Evolutionary conservation across 2,888 invertebrate genomes (phyloP), one percentile per base, ranked within the genome.

Genomic region (Lasioglossum villosulum): DNA sequence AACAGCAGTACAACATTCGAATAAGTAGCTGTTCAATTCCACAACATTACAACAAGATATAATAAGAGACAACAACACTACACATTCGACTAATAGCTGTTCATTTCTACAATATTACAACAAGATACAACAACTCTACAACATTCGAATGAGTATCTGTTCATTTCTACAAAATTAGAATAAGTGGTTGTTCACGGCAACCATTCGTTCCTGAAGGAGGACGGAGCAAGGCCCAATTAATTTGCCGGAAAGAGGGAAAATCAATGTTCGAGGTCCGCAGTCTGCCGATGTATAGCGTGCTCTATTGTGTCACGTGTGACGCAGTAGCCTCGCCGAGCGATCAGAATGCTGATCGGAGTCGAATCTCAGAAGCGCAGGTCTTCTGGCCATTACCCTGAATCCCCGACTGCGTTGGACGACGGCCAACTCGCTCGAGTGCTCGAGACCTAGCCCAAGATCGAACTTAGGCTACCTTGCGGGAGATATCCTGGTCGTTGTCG

Each of bases 381-480:
- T 68, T 68, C 37, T 68, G 68, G 23, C 23, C 68, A 68, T 68
- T 68, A 68, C 10, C 34, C 68, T 34, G 68, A 68, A 68, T 68
- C 37, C 37, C 8, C 8, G 10, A 10, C 8, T 3, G 68, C 37
- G 68, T 68, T 68, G 68, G 37, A 37, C 37, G 37, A 19, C 37
- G 1, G 68, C 68, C 37, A 68, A 68, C 34, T 68, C 8, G 68
- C 37, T 19, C 23, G 37, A 30, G 37, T 63, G 16, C 27, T 16
- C 63, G 12, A 63, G 63, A 68, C 66, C 66, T 34, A 66, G 66
- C 66, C 66, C 66, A 66, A 66, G 34, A 34, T 16, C 56, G 52
- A 56, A 37, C 14, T 14, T 59, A 27, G 59, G 59, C 59, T 59
- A 59, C 59, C n/a, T 59, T 59, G 59, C 27, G 10, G 3, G 23